Evolutionary conservation across 2,113 vertebrate species (phyloP).

Genomic region (Psilopsiagon aurifrons): DNA sequence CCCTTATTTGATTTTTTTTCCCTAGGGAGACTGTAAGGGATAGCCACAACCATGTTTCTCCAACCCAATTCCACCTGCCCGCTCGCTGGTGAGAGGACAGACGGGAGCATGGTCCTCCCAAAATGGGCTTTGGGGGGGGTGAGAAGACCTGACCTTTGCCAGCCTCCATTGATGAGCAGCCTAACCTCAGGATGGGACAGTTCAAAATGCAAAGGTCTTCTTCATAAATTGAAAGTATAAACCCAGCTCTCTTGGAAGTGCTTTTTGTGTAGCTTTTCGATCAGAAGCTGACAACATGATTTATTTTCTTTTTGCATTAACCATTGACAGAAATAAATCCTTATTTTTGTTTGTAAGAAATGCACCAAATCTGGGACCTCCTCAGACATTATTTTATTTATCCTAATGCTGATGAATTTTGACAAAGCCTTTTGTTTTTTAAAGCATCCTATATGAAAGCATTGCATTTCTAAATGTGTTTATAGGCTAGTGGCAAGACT

Average conservation of each 20-base stretch:
- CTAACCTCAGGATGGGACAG: not conserved
- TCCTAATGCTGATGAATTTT: not conserved
- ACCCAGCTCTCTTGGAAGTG: not conserved
- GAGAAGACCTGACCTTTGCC: not conserved
- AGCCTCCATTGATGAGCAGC: not conserved
- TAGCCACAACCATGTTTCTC: not conserved
- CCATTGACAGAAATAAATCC: not conserved
- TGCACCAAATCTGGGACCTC: not conserved
- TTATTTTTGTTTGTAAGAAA: not conserved
- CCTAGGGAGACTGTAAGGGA: not conserved
- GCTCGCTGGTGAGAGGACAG: fast-evolving
- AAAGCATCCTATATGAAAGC: not conserved
- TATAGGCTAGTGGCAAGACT: not conserved
- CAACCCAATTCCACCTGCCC: not conserved
- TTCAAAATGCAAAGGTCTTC: fast-evolving
- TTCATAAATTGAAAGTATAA: not conserved
- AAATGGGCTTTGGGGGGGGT: fast-evolving
- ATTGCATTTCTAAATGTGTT: not conserved
- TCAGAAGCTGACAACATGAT: not conserved
- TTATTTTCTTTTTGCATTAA: not conserved
- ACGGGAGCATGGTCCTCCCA: fast-evolving
- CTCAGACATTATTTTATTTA: not conserved
- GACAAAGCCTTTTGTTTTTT: not conserved
- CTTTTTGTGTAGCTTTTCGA: not conserved
- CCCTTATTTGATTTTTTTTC: slow-evolving; percentile 2